Evolutionary conservation across 2,113 vertebrate species (phyloP), one percentile per base, ranked within the genome.

Genomic region (Acrocephalus kingi): DNA sequence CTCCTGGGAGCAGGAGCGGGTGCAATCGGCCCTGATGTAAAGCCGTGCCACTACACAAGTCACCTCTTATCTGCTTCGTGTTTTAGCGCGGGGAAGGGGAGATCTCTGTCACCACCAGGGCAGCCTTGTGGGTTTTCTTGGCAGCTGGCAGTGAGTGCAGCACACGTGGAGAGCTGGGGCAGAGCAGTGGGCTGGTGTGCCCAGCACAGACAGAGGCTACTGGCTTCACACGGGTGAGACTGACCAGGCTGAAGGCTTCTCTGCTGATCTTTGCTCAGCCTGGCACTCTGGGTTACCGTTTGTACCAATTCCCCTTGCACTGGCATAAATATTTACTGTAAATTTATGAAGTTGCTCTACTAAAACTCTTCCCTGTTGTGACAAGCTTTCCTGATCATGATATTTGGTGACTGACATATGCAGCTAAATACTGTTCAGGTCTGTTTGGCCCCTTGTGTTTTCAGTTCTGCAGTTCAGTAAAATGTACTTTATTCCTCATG

Each of bases 391-490:
- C 41, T 75, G 80, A 76, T 61, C 56, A 15, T 79, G 59, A 28
- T 94, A 68, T 74, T 83, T 89, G 76, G 58, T 71, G 58, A 55
- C 24, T 27, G 67, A 66, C 56, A 68, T 24, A 76, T 66, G 77
- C 55, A 73, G 54, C 58, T 92, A 68, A 94, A 58, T 41, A 94
- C 15, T 87, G 12, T 73, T 78, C 52, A 64, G 14, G 73, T 82
- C 69, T 83, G 54, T 91, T 89, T 95, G 80, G 41, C 68, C 76
- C 49, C 39, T 43, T 83, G 23, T 91, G 71, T 94, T 74, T 95
- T 82, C 66, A 83, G 59, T 62, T 41, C 52, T 66, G 41, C 90
- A 84, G 79, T 81, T 91, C 87, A 82, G 59, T 78, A 37, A 59
- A 90, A 71, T 35, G 11, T 66, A 68, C 52, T 82, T 77, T 88